Evolutionary conservation across 1,140 invertebrate species (phyloP).

Genomic region (Spodoptera litura): DNA sequence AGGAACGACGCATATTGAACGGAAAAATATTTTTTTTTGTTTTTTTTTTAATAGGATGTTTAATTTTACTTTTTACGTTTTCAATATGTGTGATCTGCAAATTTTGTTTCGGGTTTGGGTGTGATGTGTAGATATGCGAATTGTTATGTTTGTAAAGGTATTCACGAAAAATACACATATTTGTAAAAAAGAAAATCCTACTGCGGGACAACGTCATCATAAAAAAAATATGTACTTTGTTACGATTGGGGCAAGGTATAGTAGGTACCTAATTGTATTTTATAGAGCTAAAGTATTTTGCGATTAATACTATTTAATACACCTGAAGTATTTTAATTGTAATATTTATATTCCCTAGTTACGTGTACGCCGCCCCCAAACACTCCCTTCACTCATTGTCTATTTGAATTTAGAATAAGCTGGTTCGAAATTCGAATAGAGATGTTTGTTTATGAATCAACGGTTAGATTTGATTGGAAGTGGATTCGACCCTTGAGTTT

Average conservation of each 20-base stretch:
- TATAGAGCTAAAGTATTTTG: no score
- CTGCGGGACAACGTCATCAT: no score
- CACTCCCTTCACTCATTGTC: conserved; percentile 72
- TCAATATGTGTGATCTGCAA: neutral
- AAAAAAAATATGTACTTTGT: no score
- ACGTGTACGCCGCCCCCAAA: conserved; percentile 57
- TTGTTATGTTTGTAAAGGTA: no score
- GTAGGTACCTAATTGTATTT: no score
- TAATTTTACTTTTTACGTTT: neutral
- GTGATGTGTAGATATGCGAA: no score
- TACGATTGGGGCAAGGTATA: no score
- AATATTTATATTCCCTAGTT: neutral
- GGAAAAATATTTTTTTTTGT: conserved; percentile 9
- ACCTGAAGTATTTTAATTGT: neutral
- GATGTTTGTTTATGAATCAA: conserved; percentile 81
- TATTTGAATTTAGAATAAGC: conserved; percentile 82
- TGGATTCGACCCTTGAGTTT: neutral
- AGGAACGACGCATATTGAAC: conserved; percentile 55
- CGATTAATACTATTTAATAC: no score
- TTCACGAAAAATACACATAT: no score
- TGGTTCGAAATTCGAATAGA: conserved; percentile 77
- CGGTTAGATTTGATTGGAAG: conserved; percentile 74
- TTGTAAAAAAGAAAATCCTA: no score
- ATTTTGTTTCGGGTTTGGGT: neutral
- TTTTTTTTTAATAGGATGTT: neutral